phyloP scores from a whole-genome alignment of 2,797 vertebrate species.

The Myripristis jacobus region DNA sequence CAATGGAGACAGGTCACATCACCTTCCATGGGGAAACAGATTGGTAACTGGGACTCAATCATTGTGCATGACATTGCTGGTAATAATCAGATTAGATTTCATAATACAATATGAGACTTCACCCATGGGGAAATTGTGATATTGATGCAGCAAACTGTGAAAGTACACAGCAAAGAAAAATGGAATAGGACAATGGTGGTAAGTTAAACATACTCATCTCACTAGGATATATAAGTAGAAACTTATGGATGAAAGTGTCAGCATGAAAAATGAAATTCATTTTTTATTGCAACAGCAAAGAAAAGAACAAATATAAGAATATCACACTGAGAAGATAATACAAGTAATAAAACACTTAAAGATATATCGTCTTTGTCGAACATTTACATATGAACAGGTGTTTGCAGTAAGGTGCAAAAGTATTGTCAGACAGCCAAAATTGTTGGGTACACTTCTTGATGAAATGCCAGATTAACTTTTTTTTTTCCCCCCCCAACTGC shows the following conservation, averaged over 20 bases:
- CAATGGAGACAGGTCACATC: conserved; percentile 16
- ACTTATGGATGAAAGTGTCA: background rate
- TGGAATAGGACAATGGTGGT: background rate
- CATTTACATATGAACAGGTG: background rate
- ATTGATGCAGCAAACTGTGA: too few species aligned
- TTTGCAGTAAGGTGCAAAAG: background rate
- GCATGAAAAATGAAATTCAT: background rate
- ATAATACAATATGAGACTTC: background rate
- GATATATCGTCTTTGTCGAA: too few species aligned
- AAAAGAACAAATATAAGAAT: background rate
- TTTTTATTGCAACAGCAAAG: background rate
- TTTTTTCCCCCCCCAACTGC: too few species aligned
- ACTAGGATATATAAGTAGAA: background rate
- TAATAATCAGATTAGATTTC: conserved; percentile 6
- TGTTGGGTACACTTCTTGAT: background rate
- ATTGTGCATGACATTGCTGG: conserved; percentile 12
- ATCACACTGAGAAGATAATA: background rate
- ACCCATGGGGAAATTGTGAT: too few species aligned
- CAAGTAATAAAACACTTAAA: background rate
- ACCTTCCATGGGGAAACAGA: conserved; percentile 27
- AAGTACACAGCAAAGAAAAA: conserved; percentile 3
- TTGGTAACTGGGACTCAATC: conserved; percentile 17
- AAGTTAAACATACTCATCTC: background rate
- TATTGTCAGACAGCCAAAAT: background rate
- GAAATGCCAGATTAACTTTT: conserved; percentile 2